A percentile compares a stretch with the other conserved stretches of the same genome.
Evolutionary conservation across 2,797 vertebrate genomes (phyloP).

Genomic region (Schizopygopsis malacanthus): DNA sequence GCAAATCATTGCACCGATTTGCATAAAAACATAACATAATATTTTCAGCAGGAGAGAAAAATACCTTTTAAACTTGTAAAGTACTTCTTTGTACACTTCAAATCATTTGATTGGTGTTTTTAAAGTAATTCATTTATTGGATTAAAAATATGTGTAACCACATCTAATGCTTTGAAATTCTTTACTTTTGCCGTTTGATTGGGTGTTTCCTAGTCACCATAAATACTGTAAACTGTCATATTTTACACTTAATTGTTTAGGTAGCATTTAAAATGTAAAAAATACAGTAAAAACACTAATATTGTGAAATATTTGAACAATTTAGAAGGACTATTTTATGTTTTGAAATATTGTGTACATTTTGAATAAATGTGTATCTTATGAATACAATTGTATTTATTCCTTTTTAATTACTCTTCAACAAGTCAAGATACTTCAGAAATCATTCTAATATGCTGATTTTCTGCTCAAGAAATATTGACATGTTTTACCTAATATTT

Average conservation of each 20-base stretch:
- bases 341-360: not conserved
- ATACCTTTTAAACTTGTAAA: not conserved
- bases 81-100: not conserved
- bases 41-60: not conserved
- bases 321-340: not conserved
- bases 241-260: not conserved
- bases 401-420: not conserved
- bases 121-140: not conserved
- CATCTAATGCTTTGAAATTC: too few species aligned
- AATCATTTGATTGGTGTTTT: not conserved
- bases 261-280: not conserved
- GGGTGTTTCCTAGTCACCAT: not conserved
- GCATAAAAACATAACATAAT: not conserved
- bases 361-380: not conserved
- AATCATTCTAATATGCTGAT: conserved; percentile 1
- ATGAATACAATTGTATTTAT: not conserved
- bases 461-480: not conserved
- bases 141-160: not conserved
- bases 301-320: not conserved
- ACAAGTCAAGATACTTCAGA: not conserved
- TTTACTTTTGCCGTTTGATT: not conserved
- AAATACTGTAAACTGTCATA: not conserved
- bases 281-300: not conserved
- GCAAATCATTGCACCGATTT: not conserved
- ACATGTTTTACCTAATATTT: too few species aligned